phyloP scores from a whole-genome alignment of 2,797 vertebrate species.

The Ibycter americanus region DNA sequence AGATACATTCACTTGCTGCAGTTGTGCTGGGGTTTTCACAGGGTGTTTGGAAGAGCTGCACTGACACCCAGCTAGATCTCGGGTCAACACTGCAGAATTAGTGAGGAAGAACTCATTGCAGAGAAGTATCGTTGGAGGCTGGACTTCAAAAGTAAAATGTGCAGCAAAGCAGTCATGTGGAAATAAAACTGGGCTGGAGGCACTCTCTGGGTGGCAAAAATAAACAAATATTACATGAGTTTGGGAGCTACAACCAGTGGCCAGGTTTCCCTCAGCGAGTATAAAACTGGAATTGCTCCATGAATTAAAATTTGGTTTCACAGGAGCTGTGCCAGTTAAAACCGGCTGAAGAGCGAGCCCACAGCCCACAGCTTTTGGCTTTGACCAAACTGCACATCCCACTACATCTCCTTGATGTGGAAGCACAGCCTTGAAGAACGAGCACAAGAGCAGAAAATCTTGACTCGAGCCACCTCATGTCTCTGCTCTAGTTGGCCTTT shows the following conservation, averaged over 20 bases:
- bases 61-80: not conserved
- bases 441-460: slow-evolving; percentile 21
- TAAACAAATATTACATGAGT: not conserved
- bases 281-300: not conserved
- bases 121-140: not conserved
- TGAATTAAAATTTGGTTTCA: not conserved
- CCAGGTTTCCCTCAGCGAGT: not conserved
- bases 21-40: not conserved
- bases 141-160: not conserved
- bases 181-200: not conserved
- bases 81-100: not conserved
- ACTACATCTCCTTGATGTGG: not conserved
- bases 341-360: not conserved
- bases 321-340: not conserved
- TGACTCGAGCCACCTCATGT: not conserved
- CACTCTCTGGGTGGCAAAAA: slow-evolving; percentile 9
- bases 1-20: not conserved
- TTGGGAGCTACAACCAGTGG: not conserved
- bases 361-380: not conserved
- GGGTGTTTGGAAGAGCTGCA: not conserved
- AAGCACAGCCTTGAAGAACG: not conserved
- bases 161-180: not conserved
- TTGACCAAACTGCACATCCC: not conserved
- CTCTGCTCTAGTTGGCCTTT: not conserved
- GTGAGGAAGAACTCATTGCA: not conserved